Base-by-base conservation (phyloP, 2,113 vertebrate species). In the Pyxicephalus adspersus region DNA sequence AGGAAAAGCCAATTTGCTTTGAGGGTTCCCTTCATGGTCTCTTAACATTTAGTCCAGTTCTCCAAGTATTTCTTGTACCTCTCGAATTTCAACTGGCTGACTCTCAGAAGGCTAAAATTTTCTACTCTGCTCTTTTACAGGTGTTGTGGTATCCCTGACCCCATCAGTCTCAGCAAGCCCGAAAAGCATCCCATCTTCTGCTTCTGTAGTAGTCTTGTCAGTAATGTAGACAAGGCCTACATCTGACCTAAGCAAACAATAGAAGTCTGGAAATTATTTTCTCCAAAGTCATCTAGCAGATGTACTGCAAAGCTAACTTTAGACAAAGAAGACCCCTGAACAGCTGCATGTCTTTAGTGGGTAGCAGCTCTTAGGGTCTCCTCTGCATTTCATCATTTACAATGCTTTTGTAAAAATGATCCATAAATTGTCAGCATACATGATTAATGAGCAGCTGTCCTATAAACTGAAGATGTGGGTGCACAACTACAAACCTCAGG, bases 361-460 rank as follows among this genome's bases (percentile, higher is more conserved):
- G 38, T 22, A 61, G 55, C 38, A 61, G 58, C 58, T 16, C 58
- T 23, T 19, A 45, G 20, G 31, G 54, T 31, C 52, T 72, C 25
- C 25, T 19, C 55, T 72, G 67, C 57, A 52, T 31, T 64, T 72
- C 57, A 57, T 67, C 66, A 63, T 19, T 71, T 31, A 31, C 23
- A 38, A 67, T 26, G 26, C 28, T 68, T 26, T 61, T 25, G 34
- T 72, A 72, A 80, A 52, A 64, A 54, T 16, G 20, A 66, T 29
- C 55, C 55, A 78, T 38, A 78, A 72, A 54, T 55, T 80, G 78
- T 72, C 67, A 80, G 15, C 23, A 22, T 54, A 18, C 19, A 72
- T 80, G 78, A 80, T 80, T 80, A 80, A 80, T 72, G 78, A 51
- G 57, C 23, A 9, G 50, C 45, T 11, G 65, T 16, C 55, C 25